Percentiles rank a stretch among this genome's conserved stretches.
phyloP scores from a whole-genome alignment of 1,140 invertebrate genomes.

The Drosophila rhopaloa region DNA sequence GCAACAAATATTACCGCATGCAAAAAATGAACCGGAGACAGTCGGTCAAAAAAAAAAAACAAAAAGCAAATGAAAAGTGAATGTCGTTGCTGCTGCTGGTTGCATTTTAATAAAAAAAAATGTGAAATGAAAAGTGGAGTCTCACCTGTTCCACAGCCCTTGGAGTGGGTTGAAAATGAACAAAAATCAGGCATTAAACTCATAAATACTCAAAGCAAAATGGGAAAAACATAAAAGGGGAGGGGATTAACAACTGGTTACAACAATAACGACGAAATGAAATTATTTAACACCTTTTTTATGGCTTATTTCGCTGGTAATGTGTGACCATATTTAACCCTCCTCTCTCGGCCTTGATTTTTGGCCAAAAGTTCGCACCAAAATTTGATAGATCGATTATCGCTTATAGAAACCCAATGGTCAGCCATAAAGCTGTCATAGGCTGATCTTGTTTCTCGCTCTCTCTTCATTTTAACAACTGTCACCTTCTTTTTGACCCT shows the following conservation, averaged over 20 bases:
- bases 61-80: slow-evolving; percentile 56
- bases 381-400: slow-evolving; percentile 11
- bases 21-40: slow-evolving; percentile 29
- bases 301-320: slow-evolving; percentile 23
- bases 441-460: not conserved
- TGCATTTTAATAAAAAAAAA: slow-evolving; percentile 40
- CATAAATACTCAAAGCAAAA: slow-evolving; percentile 45
- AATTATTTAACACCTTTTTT: slow-evolving; percentile 68
- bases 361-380: slow-evolving; percentile 27
- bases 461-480: slow-evolving; percentile 14
- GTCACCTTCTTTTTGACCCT: slow-evolving; percentile 22
- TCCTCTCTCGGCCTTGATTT: not conserved
- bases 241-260: slow-evolving; percentile 18
- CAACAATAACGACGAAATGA: slow-evolving; percentile 47
- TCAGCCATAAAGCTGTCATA: slow-evolving; percentile 20
- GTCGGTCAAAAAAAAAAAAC: slow-evolving; percentile 16
- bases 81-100: slow-evolving; percentile 35
- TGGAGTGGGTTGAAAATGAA: slow-evolving; percentile 33
- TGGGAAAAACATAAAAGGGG: slow-evolving; percentile 17
- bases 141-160: slow-evolving; percentile 11
- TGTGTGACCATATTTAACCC: slow-evolving; percentile 21
- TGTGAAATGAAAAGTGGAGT: slow-evolving; percentile 49
- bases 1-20: slow-evolving; percentile 40
- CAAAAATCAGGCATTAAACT: slow-evolving; percentile 39
- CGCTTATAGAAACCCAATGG: slow-evolving; percentile 23